Evolutionary conservation across 2,888 invertebrate genomes (phyloP), one percentile per base, ranked within the genome.

Genomic region (Netelia fuscicornis): DNA sequence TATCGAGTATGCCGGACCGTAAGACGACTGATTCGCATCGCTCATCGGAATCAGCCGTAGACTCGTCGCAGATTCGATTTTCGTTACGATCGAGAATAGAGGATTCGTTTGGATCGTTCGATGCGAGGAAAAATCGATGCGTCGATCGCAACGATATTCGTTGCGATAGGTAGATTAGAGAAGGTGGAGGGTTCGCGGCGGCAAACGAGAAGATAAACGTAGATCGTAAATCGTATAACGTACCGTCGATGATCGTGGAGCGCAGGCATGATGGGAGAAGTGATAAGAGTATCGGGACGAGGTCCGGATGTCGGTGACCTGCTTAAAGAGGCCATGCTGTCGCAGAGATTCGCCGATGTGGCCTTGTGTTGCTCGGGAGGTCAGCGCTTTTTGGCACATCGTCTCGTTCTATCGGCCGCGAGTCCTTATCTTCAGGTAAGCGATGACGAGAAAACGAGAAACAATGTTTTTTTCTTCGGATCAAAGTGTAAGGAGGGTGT

Each of bases 371-470:
- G 96, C 90, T 94, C 95, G 60, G 96, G 95, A 20, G 95, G 95
- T 54, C 94, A 92, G 23, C 89, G 95, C 80, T 95, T 96, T 89
- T 95, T 95, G 90, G 96, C 96, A 0, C 96, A 96, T 91, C 95
- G 96, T 68, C 94, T 96, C 2, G 96, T 97, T 11, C 94, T 96
- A 9, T 96, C 96, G 0, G 96, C 96, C 85, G 96, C 96, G 88
- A 96, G 96, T 94, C 95, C 95, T 78, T 95, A 96, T 90, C 94
- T 97, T 20, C 95, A 95, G 94, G 96, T 96, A 94, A 93, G 37
- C 37, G 1, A 37, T 6, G 20, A 20, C 20, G 20, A 20, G 20
- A 20, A 20, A 20, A 20, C 37, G 37, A 37, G 37, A 37, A 37
- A 6, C 37, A 37, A 37, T 37, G 6, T 37, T 3, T 37, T 3